Evolutionary conservation across 2,113 vertebrate species (phyloP), one percentile per base, ranked within the genome.

Genomic region (Beaufortia kweichowensis): DNA sequence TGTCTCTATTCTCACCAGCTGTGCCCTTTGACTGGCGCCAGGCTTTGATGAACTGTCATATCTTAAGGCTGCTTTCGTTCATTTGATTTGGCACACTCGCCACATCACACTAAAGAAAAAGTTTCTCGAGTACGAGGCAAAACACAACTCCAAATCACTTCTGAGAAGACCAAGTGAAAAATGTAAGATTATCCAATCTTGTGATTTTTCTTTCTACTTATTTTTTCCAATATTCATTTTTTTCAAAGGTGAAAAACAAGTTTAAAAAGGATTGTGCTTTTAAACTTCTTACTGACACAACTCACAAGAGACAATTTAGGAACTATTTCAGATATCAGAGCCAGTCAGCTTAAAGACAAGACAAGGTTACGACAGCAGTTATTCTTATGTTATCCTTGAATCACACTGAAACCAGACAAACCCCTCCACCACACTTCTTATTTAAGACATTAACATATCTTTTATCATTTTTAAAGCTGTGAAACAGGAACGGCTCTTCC

Each of bases 1-100:
- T 70, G 70, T 67, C 41, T 79, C 75, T 85, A 75, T 76, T 74
- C 80, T 35, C 79, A 50, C 82, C 79, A 81, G 83, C 85, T 88
- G 87, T 85, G 89, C 84, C 87, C 88, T 88, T 86, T 90, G 91
- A 89, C 88, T 87, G n/a, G 80, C 82, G 70, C 85, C 89, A 79
- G 79, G 88, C 85, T 91, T 88, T 90, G 90, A 91, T 90, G 84
- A 76, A 14, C 83, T 84, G 87, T 90, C 87, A 89, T 82, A 90
- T 76, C 56, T 78, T 84, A 78, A 77, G 82, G 75, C 76, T 56
- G 79, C 84, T 62, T 68, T 85, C 81, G 79, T 84, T 89, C 82
- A 81, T 83, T 84, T 75, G 39, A 55, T 67, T 84, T 83, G 75
- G 82, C 31, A 77, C 79, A 83, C 84, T 76, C 82, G 74, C 84